Conservation (phyloP, 2,888 invertebrate genomes). For the Chloroclystis v-ata region DNA sequence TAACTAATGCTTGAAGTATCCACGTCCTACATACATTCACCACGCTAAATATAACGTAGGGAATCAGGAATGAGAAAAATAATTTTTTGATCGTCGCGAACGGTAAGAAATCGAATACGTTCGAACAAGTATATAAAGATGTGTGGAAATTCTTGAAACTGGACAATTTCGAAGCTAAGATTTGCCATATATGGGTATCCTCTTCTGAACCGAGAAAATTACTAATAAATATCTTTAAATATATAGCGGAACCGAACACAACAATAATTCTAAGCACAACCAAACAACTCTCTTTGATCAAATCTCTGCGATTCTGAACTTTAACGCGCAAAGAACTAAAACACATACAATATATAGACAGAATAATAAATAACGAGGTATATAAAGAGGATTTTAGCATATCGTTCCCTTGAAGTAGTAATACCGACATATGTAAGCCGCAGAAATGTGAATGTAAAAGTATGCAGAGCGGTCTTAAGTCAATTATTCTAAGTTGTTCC, state of each 20-base stretch:
- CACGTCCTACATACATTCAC: constrained; percentile 57
- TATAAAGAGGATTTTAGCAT: constrained; percentile 73
- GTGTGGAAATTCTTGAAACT: constrained; percentile 85
- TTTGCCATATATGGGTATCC: constrained; percentile 84
- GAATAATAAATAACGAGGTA: constrained; percentile 61
- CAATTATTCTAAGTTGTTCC: constrained; percentile 78
- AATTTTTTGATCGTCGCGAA: constrained; percentile 72
- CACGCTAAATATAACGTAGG: constrained; percentile 69
- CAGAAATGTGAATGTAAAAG: constrained; percentile 66
- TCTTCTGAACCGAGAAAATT: constrained; percentile 60
- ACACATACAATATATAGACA: constrained; percentile 54
- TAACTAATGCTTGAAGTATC: constrained; percentile 34
- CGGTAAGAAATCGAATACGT: constrained; percentile 86
- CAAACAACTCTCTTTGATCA: constrained; percentile 50
- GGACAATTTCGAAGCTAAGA: constrained; percentile 83
- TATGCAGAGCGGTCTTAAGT: constrained; percentile 54
- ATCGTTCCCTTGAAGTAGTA: constrained; percentile 65
- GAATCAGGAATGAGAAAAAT: constrained; percentile 76
- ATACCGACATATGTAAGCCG: constrained; percentile 58
- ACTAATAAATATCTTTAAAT: constrained; percentile 60
- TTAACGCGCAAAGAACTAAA: constrained; percentile 55
- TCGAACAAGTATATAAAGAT: constrained; percentile 85
- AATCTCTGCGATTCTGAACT: constrained; percentile 46
- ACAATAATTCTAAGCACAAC: constrained; percentile 45
- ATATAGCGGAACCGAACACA: constrained; percentile 43